Base-by-base conservation (phyloP, 35 echinoderm and acorn worm species). In the Amphiura filiformis region DNA sequence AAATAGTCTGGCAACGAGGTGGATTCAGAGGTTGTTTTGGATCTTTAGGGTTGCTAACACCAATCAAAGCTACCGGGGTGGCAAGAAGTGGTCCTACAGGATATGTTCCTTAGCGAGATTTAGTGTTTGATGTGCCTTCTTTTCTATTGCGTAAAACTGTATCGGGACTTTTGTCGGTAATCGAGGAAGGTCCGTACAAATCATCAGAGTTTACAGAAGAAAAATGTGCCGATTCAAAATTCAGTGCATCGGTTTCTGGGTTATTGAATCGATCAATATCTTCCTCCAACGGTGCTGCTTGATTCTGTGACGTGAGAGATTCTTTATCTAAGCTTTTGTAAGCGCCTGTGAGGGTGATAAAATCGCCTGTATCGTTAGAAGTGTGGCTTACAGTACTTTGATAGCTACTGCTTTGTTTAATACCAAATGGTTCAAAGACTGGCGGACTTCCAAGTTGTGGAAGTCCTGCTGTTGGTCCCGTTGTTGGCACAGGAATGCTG, bases 401-500 rank as follows among this genome's bases (percentile, higher is more conserved):
- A 70, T 13, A 70, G 11, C 61, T n/a, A 30, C 28, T 52, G 28
- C 28, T 30, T 70, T 5, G 61, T 47, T 47, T 47, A 17, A 17
- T 47, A n/a, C n/a, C n/a, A 9, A 47, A 47, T 13, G 61, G 61
- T 23, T 70, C 61, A 70, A 70, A 70, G 26, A 23, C 61, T 26
- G 61, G 61, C 15, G 61, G 61, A 70, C 61, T 70, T 15, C 61
- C 61, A 13, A 70, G 61, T 30, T 70, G 61, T 15, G 61, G 61
- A 26, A 70, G 61, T 3, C 61, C 61, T 15, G 61, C 61, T 15
- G 61, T 70, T 70, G 61, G 61, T 70, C 61, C 61, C 4, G 61
- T 15, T 70, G 61, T 70, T 23, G 61, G 61, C 26, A 70, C 61
- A 70, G 61, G 61, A 70, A 70, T 70, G 61, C 61, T 70, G 61